Conservation (phyloP, 2,888 invertebrate genomes). For the Hoplodrina ambigua region DNA sequence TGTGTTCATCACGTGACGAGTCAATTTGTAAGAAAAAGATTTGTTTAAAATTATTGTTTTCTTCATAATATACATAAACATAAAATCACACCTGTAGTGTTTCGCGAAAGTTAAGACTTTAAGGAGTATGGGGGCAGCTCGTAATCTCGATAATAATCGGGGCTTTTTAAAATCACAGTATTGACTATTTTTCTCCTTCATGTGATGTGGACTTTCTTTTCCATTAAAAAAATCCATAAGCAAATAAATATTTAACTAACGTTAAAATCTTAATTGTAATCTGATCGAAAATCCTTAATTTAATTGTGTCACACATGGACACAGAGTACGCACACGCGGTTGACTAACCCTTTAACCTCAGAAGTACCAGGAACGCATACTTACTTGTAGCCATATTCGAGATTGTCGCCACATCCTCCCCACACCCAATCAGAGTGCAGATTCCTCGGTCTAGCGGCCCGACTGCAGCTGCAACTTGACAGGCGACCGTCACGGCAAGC, state of each 20-base stretch:
- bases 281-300: background rate
- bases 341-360: constrained; percentile 41
- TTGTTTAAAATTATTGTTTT: too few relatives aligned
- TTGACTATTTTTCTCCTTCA: too few relatives aligned
- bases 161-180: background rate
- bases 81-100: background rate
- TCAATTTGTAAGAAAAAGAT: background rate
- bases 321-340: constrained; percentile 16
- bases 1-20: background rate
- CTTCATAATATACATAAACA: background rate
- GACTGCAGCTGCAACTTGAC: constrained; percentile 97
- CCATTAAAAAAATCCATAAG: too few relatives aligned
- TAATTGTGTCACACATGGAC: background rate
- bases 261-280: background rate
- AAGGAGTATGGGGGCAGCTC: background rate
- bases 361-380: constrained; percentile 56
- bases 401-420: constrained; percentile 99
- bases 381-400: constrained; percentile 98
- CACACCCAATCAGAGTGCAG: constrained; percentile 98
- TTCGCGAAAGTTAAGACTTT: background rate
- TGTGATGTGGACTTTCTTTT: background rate
- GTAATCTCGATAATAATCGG: too few relatives aligned
- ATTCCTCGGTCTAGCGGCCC: constrained; percentile 95
- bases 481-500: constrained; percentile 97
- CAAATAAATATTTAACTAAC: too few relatives aligned